These are phyloP conservation scores for Tylochromis polylepis DNA, from an alignment of 2,113 vertebrate genomes.

Conservation along the genomic window DNA sequence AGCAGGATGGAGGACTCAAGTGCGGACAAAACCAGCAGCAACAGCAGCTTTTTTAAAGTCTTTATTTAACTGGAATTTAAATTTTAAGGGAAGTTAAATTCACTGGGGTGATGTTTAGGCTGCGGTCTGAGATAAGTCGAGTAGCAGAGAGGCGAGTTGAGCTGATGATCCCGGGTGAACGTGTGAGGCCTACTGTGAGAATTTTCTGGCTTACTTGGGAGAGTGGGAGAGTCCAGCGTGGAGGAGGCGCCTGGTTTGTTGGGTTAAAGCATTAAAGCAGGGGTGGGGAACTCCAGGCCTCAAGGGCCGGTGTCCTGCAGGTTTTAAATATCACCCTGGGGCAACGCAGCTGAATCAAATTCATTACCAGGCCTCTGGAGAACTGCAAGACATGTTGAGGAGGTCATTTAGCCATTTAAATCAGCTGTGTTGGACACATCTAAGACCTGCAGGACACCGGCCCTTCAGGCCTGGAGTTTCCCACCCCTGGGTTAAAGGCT, in stretches of 20 bases:
- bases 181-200: neutral
- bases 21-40: neutral
- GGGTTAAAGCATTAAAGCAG: neutral
- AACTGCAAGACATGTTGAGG: neutral
- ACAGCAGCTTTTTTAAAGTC: neutral
- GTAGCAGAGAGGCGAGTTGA: neutral
- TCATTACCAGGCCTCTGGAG: neutral
- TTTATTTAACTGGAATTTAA: neutral
- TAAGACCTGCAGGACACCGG: neutral
- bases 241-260: neutral
- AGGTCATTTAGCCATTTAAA: neutral
- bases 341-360: neutral
- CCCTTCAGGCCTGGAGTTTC: neutral
- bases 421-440: neutral
- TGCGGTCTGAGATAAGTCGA: neutral
- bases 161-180: neutral
- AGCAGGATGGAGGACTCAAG: neutral
- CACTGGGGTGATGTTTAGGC: neutral
- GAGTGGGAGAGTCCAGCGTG: neutral
- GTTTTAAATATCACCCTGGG: neutral
- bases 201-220: neutral
- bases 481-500: neutral
- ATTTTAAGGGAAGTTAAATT: neutral
- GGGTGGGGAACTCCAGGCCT: neutral
- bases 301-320: neutral